Evolutionary conservation across 2,888 invertebrate species (phyloP), one percentile per base, ranked within the genome.

Genomic region (Plagodis pulveraria): DNA sequence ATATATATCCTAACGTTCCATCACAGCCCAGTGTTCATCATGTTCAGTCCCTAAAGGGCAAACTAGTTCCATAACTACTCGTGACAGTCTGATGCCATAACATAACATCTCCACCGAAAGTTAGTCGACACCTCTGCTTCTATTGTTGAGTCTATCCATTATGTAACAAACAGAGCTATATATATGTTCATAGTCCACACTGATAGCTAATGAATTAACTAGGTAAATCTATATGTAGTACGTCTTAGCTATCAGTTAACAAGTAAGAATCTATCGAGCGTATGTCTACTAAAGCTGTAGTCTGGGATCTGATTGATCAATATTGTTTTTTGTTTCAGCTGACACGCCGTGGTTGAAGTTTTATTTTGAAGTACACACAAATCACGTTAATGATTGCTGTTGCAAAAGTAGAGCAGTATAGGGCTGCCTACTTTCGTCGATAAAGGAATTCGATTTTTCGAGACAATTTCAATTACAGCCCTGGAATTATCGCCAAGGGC

Each of bases 11-110:
- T 22, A 22, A 22, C 22, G 4, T 22, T 22, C 22, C 4, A 22
- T 22, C 22, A 22, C 22, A 22, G 22, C 22, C 4, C 22, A 22
- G 22, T 22, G 22, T 4, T 38, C 7, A 5, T 38, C 7, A 5
- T 38, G 9, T 38, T 6, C 38, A 38, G 1, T 38, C 38, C 38
- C 38, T 38, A 38, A 38, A 38, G 8, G 38, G 38, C 42, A 42
- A 12, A 42, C 11, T 12, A 6, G 6, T 42, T 10, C 42, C 6
- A 42, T 58, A 69, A 67, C 63, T 69, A 70, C 60, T 72, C 70
- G 58, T 64, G 72, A 66, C 71, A 70, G 68, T 59, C 66, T 61
- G 54, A 58, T 65, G 65, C 71, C 66, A 65, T 62, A 67, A 62
- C 53, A 44, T 63, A 63, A 63, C 61, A 58, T 61, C 52, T 60